Evolutionary conservation across 2,888 invertebrate genomes (phyloP).

Genomic region (Dryocosmus kuriphilus): DNA sequence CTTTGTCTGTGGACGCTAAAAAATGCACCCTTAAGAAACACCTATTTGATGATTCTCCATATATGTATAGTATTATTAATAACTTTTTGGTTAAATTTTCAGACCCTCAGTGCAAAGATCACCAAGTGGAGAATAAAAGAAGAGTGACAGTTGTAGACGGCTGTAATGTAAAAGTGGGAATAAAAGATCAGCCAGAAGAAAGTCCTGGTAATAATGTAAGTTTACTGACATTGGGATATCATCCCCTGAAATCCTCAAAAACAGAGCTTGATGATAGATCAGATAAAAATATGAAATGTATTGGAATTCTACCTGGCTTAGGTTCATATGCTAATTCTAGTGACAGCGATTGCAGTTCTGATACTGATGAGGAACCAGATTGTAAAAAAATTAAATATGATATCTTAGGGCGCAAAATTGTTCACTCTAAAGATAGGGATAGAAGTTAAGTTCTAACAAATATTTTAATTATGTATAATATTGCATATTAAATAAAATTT

Average conservation of each 20-base stretch:
- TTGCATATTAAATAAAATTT: too few species aligned
- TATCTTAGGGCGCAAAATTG: conserved; percentile 76
- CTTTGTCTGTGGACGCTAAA: too few species aligned
- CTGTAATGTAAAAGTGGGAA: background rate
- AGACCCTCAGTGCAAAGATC: too few species aligned
- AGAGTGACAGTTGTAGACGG: conserved; percentile 54
- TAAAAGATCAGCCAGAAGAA: conserved; percentile 56
- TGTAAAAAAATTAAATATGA: conserved; percentile 71
- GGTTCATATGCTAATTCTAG: conserved; percentile 88
- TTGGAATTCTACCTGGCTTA: conserved; percentile 91
- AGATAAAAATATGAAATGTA: conserved; percentile 80
- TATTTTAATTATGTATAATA: too few species aligned
- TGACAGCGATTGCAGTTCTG: conserved; percentile 83
- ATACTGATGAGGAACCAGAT: conserved; percentile 80
- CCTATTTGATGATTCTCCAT: too few species aligned
- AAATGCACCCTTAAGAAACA: too few species aligned
- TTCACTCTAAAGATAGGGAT: background rate
- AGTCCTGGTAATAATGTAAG: conserved; percentile 62
- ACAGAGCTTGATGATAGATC: conserved; percentile 44
- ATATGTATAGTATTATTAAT: too few species aligned
- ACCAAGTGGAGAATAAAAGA: conserved; percentile 66
- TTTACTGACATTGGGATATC: conserved; percentile 49
- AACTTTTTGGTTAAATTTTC: too few species aligned
- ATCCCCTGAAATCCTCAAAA: conserved; percentile 36
- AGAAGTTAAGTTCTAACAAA: too few species aligned